Percentiles rank a stretch among this genome's conserved stretches.
Conservation (phyloP, 1,140 invertebrate species). For the Drosophila bocqueti region DNA sequence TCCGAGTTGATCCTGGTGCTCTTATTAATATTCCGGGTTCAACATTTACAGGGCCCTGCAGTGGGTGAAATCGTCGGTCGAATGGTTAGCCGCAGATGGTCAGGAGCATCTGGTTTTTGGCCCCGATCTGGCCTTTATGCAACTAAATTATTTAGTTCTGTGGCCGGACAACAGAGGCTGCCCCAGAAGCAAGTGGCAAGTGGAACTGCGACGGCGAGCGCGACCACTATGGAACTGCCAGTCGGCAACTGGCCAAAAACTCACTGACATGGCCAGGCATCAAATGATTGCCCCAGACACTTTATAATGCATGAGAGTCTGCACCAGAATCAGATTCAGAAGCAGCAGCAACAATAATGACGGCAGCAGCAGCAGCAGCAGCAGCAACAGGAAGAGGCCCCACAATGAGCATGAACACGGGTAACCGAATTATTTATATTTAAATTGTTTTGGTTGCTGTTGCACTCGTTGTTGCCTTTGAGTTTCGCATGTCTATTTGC, state of each 20-base stretch:
- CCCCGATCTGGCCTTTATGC: conserved; percentile 45
- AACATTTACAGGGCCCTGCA: conserved; percentile 49
- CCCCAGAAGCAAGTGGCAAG: conserved; percentile 46
- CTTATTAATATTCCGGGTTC: conserved; percentile 63
- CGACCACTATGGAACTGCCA: conserved; percentile 41
- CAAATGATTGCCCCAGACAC: conserved; percentile 82
- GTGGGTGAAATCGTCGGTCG: conserved; percentile 28
- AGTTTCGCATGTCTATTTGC: conserved; percentile 64
- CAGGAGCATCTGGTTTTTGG: conserved; percentile 46
- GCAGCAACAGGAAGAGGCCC: conserved; percentile 59
- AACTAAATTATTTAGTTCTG: conserved; percentile 81
- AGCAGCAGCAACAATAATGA: conserved; percentile 43
- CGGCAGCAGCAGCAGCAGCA: conserved; percentile 10
- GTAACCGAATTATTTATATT: conserved; percentile 83
- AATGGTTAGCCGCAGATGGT: conserved; percentile 69
- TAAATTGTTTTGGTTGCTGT: conserved; percentile 74
- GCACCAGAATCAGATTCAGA: conserved; percentile 26
- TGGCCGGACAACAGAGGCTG: conserved; percentile 45
- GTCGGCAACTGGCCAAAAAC: conserved; percentile 50
- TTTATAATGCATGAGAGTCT: conserved; percentile 80
- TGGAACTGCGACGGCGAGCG: conserved; percentile 17
- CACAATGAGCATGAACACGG: conserved; percentile 80
- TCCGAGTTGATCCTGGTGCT: conserved; percentile 9
- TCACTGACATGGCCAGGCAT: conserved; percentile 70
- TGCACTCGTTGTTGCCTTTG: conserved; percentile 61